phyloP scores from a whole-genome alignment of 1,140 invertebrate species.

The Drosophila insularis region DNA sequence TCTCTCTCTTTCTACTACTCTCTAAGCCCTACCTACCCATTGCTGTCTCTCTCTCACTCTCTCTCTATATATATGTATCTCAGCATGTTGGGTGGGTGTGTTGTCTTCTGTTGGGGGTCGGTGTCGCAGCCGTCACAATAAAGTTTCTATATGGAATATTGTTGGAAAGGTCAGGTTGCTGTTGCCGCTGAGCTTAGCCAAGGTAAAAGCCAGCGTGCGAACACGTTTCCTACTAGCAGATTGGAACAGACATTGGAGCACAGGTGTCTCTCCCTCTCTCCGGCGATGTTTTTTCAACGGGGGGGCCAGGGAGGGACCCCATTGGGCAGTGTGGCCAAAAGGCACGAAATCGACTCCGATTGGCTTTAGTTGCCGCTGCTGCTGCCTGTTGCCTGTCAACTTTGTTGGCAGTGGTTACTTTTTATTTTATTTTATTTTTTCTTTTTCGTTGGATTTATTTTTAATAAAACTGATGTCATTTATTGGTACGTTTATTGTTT shows the following conservation, averaged over 20 bases:
- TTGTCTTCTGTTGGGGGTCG: constrained; percentile 24
- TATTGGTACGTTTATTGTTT: constrained; percentile 69
- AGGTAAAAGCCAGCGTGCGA: constrained; percentile 53
- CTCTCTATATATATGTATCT: neutral
- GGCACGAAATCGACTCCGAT: constrained; percentile 49
- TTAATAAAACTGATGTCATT: constrained; percentile 65
- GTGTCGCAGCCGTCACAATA: constrained; percentile 23
- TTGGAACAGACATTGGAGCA: constrained; percentile 40
- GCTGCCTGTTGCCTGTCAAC: constrained; percentile 38
- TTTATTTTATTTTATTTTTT: constrained; percentile 14
- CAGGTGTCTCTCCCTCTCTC: constrained; percentile 56
- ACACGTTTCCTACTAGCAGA: constrained; percentile 62
- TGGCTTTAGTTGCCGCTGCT: constrained; percentile 41
- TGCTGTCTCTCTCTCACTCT: neutral
- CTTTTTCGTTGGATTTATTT: constrained; percentile 55
- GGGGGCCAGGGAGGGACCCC: neutral
- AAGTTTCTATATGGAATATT: constrained; percentile 35
- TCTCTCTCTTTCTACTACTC: constrained; percentile 14
- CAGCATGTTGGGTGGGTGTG: constrained; percentile 24
- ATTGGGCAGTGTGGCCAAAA: constrained; percentile 37
- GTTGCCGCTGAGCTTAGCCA: constrained; percentile 12
- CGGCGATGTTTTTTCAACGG: no score
- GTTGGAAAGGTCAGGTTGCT: constrained; percentile 63
- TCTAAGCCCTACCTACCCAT: constrained; percentile 40
- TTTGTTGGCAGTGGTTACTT: constrained; percentile 37